Base-by-base conservation (phyloP, 2,888 invertebrate genomes). In the Nasonia oneida region DNA sequence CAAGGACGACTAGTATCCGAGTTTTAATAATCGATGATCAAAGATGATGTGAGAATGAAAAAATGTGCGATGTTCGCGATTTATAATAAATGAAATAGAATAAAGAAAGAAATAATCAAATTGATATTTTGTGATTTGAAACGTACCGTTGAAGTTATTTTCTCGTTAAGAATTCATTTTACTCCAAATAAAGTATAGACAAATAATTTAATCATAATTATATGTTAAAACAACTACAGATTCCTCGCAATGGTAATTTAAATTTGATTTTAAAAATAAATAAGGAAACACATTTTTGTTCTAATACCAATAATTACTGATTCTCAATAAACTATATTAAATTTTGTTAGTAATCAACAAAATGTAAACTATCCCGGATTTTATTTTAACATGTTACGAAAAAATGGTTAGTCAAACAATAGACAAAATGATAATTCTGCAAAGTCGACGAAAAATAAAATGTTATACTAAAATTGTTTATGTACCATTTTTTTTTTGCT, bases 1-100 rank as follows among this genome's bases (percentile, higher is more conserved):
- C 82, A 87, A 84, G 86, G 84, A 85, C 87, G 87, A 87, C 87
- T 87, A 87, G 87, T 87, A 87, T 86, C 84, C 83, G 76, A 84
- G 77, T 81, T 85, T 87, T 79, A 64, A 64, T 73, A 82, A 87
- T 77, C n/a, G 57, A 84, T 78, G 50, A 84, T 79, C 33, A 82
- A 23, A 76, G 67, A 80, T 78, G 81, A 86, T 81, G 70, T 50
- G 77, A 77, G 47, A 78, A 67, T 81, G 64, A 3, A 12, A 78
- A 64, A 81, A 76, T 74, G 76, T 80, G 75, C 75, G 70, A 81
- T 29, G 57, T 82, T 73, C 37, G 29, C 79, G 64, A 75, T 74
- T 77, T 29, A 70, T 50, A 18, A 76, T 57, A 57, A 82, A 80
- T 80, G 79, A 39, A 71, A n/a, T 47, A 47, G 64, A 42, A 12